A percentile compares a stretch with the other conserved stretches of the same genome.
Evolutionary conservation across 2,113 vertebrate species (phyloP).

Genomic region (Drymodes brunneopygia): DNA sequence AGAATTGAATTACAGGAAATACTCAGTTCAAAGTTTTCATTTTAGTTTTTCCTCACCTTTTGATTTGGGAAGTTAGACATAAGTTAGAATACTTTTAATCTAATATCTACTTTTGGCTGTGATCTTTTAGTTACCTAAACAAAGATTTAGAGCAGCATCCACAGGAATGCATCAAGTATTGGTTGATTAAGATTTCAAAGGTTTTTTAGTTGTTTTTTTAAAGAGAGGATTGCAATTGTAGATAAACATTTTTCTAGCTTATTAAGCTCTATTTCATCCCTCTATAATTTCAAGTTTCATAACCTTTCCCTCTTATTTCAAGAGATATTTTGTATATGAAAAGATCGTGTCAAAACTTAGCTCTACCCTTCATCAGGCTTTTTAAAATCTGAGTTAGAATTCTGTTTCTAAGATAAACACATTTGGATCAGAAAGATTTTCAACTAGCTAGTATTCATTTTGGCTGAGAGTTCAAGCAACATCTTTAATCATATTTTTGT

Average conservation of each 20-base stretch:
- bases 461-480: conserved; percentile 66
- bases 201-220: background rate
- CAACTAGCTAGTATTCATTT: conserved; percentile 57
- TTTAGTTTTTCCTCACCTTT: conserved; percentile 4
- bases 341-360: conserved; percentile 73
- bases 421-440: conserved; percentile 75
- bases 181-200: conserved; percentile 57
- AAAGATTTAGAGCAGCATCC: conserved; percentile 41
- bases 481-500: conserved; percentile 81
- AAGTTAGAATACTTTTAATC: background rate
- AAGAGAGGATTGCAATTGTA: conserved; percentile 43
- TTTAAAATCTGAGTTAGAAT: conserved; percentile 76
- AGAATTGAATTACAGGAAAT: background rate
- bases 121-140: background rate
- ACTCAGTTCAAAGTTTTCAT: background rate
- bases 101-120: background rate
- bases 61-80: background rate
- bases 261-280: conserved; percentile 47
- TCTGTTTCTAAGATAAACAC: conserved; percentile 78
- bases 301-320: conserved; percentile 59
- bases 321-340: conserved; percentile 65
- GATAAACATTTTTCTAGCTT: conserved; percentile 51
- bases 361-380: conserved; percentile 62
- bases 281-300: conserved; percentile 50
- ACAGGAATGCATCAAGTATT: background rate